Evolutionary conservation across 2,113 vertebrate species (phyloP).

Genomic region (Camelus dromedarius): DNA sequence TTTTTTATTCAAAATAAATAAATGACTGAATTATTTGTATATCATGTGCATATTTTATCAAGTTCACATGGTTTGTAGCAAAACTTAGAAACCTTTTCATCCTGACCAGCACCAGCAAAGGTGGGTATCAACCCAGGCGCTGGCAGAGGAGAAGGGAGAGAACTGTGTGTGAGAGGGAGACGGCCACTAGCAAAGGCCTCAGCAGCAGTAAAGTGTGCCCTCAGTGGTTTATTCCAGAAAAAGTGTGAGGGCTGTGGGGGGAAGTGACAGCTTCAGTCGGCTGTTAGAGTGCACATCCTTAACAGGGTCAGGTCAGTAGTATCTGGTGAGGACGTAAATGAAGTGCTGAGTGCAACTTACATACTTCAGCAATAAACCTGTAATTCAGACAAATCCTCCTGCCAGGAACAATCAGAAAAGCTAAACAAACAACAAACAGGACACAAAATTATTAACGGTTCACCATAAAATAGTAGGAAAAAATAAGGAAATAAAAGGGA

Average conservation of each 20-base stretch:
- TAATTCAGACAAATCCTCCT: not conserved
- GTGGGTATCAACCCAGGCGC: no score
- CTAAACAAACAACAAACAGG: not conserved
- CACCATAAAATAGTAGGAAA: no score
- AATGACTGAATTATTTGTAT: constrained; percentile 40
- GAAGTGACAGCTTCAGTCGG: not conserved
- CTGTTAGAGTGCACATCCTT: not conserved
- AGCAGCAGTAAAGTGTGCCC: fast-evolving
- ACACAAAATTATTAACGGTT: not conserved
- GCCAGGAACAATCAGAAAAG: not conserved
- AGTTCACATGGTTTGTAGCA: not conserved
- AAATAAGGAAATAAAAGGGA: no score
- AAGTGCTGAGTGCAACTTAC: not conserved
- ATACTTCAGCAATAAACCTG: not conserved
- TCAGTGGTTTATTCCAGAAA: not conserved
- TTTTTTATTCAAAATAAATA: constrained; percentile 83
- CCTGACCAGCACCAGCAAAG: not conserved
- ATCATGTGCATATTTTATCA: constrained; percentile 2
- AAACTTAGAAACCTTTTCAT: not conserved
- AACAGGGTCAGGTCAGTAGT: fast-evolving
- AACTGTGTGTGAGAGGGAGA: not conserved
- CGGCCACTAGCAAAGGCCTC: fast-evolving
- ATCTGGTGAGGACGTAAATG: not conserved
- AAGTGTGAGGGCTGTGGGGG: not conserved
- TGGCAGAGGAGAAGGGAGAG: not conserved